Evolutionary conservation across 2,797 vertebrate genomes (phyloP).

Genomic region (Pogoniulus pusillus): DNA sequence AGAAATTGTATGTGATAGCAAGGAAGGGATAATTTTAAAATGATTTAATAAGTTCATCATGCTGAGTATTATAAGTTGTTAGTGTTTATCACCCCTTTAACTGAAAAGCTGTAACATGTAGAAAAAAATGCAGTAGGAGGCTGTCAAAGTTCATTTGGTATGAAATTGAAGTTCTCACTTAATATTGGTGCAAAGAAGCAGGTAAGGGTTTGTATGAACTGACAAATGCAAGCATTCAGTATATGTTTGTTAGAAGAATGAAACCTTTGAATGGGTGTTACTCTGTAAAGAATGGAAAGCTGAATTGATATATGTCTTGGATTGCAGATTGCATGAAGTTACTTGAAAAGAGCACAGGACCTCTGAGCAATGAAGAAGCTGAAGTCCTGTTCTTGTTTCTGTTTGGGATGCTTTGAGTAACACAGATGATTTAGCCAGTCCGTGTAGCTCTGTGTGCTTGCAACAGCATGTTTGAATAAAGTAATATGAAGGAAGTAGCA

Average conservation of each 20-base stretch:
- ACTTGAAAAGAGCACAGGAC: background rate
- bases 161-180: background rate
- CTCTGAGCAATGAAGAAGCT: background rate
- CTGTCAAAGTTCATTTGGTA: background rate
- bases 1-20: background rate
- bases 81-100: background rate
- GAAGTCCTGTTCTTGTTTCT: background rate
- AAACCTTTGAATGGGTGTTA: background rate
- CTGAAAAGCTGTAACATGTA: background rate
- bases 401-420: background rate
- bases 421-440: background rate
- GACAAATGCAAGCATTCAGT: background rate
- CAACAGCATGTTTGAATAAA: background rate
- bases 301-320: background rate
- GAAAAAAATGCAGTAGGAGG: background rate
- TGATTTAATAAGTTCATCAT: background rate
- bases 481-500: background rate
- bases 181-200: background rate
- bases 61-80: background rate
- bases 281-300: background rate
- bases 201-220: background rate
- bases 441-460: accelerated
- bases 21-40: background rate
- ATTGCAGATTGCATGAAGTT: background rate
- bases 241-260: background rate